Evolutionary conservation across 2,888 invertebrate genomes (phyloP).

Genomic region (Muschampia plurimacula): DNA sequence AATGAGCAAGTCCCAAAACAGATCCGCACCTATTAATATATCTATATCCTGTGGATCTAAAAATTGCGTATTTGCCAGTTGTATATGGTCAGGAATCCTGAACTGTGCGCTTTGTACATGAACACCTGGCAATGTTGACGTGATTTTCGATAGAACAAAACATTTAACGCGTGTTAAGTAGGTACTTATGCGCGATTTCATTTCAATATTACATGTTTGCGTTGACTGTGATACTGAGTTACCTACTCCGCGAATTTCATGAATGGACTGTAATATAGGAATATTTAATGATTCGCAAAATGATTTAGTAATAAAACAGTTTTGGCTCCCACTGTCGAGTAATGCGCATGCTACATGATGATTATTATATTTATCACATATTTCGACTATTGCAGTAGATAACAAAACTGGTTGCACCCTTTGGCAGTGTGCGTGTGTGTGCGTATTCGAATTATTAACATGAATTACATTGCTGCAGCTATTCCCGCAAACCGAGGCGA

Average conservation of each 20-base stretch:
- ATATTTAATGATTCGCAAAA: background rate
- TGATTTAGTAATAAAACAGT: conserved; percentile 3
- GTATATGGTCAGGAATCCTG: background rate
- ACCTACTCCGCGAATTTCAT: background rate
- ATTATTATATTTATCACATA: conserved; percentile 20
- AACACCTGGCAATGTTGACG: background rate
- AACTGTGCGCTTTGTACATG: background rate
- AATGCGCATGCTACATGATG: conserved; percentile 41
- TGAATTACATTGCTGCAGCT: background rate
- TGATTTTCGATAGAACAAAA: background rate
- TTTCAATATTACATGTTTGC: background rate
- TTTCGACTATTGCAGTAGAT: background rate
- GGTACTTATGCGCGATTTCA: background rate
- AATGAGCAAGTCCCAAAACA: conserved; percentile 45
- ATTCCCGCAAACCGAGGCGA: background rate
- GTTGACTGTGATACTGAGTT: background rate
- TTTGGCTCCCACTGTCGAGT: conserved; percentile 47
- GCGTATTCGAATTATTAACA: background rate
- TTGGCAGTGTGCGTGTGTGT: background rate
- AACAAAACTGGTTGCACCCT: conserved; percentile 2
- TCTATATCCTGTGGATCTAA: background rate
- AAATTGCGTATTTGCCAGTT: conserved; percentile 2
- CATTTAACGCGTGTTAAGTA: background rate
- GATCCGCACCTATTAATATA: conserved; percentile 43
- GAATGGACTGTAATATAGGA: background rate